Evolutionary conservation across 1,140 invertebrate species (phyloP).

Genomic region (Protaetia brevitarsis): DNA sequence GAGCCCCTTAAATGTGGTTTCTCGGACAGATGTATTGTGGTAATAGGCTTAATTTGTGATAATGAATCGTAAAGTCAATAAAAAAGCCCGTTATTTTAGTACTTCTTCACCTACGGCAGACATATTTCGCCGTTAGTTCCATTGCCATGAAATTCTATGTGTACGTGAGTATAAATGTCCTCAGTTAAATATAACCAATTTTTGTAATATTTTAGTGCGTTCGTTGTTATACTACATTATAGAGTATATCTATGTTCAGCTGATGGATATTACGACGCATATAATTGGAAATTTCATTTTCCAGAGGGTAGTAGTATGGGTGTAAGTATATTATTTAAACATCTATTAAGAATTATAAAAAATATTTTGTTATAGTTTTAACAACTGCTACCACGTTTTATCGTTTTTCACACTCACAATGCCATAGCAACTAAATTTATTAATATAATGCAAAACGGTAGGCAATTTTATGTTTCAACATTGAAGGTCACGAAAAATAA

Average conservation of each 20-base stretch:
- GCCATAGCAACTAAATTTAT: not conserved
- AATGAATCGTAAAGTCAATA: too few species aligned
- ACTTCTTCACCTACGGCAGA: too few species aligned
- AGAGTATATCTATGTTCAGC: not conserved
- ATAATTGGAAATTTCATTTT: constrained; percentile 40
- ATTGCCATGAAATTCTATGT: too few species aligned
- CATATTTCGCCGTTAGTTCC: too few species aligned
- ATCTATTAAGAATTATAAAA: too few species aligned
- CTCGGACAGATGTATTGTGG: too few species aligned
- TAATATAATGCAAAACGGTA: too few species aligned
- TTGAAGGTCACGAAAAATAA: not conserved
- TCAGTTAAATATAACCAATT: not conserved
- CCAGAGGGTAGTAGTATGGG: constrained; percentile 36
- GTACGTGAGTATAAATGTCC: not conserved
- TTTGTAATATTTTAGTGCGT: not conserved
- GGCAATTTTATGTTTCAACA: too few species aligned
- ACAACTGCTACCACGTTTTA: not conserved
- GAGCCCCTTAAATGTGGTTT: too few species aligned
- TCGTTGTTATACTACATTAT: not conserved
- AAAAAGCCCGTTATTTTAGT: too few species aligned
- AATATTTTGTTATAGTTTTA: too few species aligned
- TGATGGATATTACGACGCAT: not conserved
- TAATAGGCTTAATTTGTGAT: too few species aligned
- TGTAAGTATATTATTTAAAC: constrained; percentile 30
- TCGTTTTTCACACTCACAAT: not conserved